Conservation (phyloP, 1,140 invertebrate species). For the Megalopta genalis region DNA sequence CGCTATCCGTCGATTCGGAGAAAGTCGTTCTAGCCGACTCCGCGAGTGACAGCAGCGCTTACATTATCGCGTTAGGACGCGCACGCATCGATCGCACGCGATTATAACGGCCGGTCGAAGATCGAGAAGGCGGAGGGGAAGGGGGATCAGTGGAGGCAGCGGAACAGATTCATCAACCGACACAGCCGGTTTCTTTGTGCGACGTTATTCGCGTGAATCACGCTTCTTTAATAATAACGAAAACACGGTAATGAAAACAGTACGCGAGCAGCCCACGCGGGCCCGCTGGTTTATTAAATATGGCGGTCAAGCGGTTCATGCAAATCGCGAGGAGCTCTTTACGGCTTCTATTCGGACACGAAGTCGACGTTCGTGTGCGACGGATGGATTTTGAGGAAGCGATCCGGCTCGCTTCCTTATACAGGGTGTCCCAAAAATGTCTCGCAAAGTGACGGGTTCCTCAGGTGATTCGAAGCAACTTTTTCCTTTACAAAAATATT, state of each 20-base stretch:
- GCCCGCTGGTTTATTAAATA: slow-evolving; percentile 20
- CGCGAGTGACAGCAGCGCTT: slow-evolving; percentile 5
- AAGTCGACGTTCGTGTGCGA: background rate
- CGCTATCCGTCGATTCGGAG: slow-evolving; percentile 55
- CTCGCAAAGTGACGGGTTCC: no score
- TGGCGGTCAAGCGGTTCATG: background rate
- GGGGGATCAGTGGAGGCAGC: background rate
- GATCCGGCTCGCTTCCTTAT: slow-evolving; percentile 4
- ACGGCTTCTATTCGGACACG: background rate
- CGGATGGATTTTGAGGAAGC: slow-evolving; percentile 20
- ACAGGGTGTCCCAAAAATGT: no score
- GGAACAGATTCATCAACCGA: background rate
- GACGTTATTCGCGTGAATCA: slow-evolving; percentile 2
- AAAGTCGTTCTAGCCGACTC: slow-evolving; percentile 42
- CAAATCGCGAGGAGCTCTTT: slow-evolving; percentile 6
- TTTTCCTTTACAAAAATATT: no score
- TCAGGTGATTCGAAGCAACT: no score
- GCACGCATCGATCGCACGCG: slow-evolving; percentile 8
- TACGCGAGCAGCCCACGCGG: background rate
- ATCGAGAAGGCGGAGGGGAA: no score
- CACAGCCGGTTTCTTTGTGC: background rate
- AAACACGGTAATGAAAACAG: slow-evolving; percentile 8
- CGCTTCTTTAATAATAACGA: slow-evolving; percentile 1
- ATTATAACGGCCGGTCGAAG: background rate
- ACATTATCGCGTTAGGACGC: slow-evolving; percentile 29